phyloP scores from a whole-genome alignment of 2,113 vertebrate species.

The Apaloderma vittatum region DNA sequence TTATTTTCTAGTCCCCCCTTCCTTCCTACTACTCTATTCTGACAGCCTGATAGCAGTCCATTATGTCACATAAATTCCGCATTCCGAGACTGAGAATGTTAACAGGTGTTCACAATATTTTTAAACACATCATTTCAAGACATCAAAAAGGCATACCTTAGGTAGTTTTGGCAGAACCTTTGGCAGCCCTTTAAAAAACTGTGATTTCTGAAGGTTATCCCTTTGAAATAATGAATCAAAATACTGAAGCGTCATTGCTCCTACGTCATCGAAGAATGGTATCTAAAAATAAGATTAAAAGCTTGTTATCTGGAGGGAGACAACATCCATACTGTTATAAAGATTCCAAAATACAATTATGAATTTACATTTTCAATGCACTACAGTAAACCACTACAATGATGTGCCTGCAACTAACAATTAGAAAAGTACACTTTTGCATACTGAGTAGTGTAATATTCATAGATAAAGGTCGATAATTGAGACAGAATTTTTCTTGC shows the following conservation, averaged over 20 bases:
- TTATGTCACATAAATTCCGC: background rate
- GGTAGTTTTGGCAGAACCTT: slow-evolving; percentile 96
- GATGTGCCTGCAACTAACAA: background rate
- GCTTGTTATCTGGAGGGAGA: background rate
- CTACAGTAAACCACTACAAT: background rate
- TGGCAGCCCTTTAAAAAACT: slow-evolving; percentile 97
- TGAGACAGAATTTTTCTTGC: background rate
- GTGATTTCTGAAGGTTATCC: slow-evolving; percentile 98
- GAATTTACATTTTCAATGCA: background rate
- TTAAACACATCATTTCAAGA: background rate
- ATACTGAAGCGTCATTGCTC: slow-evolving; percentile 95
- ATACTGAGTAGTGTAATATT: background rate
- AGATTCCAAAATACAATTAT: background rate
- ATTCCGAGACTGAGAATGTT: background rate
- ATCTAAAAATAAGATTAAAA: slow-evolving; percentile 83
- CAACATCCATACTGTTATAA: background rate
- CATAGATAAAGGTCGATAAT: background rate
- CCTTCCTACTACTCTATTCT: background rate
- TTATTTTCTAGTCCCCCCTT: background rate
- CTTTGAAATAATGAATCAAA: slow-evolving; percentile 98
- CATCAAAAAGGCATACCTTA: slow-evolving; percentile 83
- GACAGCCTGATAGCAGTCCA: background rate
- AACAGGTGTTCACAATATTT: background rate
- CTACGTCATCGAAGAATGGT: slow-evolving; percentile 97
- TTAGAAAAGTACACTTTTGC: background rate